phyloP scores from a whole-genome alignment of 2,797 vertebrate genomes.

The Fundulus diaphanus region DNA sequence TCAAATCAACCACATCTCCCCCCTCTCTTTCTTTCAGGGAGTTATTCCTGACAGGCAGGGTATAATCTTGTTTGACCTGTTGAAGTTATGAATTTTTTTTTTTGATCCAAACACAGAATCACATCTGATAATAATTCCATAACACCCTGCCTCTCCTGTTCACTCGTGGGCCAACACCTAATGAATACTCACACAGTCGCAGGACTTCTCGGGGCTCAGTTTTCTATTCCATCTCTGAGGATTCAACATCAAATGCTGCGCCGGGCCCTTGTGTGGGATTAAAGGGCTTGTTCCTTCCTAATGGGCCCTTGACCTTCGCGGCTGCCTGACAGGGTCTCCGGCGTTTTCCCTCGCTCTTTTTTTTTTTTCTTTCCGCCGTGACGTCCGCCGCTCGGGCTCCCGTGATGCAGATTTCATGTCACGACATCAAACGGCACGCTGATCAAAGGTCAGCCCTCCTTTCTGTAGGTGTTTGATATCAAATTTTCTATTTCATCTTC shows the following conservation, averaged over 20 bases:
- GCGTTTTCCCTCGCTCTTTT: constrained; percentile 77
- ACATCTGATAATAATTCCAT: constrained; percentile 49
- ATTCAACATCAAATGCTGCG: constrained; percentile 71
- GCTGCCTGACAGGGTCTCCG: constrained; percentile 80
- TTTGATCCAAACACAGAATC: constrained; percentile 37
- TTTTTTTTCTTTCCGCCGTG: constrained; percentile 51
- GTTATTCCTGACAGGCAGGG: constrained; percentile 6
- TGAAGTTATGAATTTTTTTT: constrained; percentile 30
- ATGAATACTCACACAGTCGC: constrained; percentile 58
- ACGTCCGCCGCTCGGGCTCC: constrained; percentile 77
- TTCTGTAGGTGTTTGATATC: constrained; percentile 91
- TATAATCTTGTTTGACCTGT: constrained; percentile 28
- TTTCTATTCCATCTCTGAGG: constrained; percentile 70
- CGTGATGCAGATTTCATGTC: constrained; percentile 92
- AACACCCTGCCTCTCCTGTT: constrained; percentile 36
- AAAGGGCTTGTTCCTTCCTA: constrained; percentile 77
- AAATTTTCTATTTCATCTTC: constrained; percentile 93
- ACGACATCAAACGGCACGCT: constrained; percentile 88
- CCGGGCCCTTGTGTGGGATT: constrained; percentile 74
- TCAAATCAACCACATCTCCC: constrained; percentile 12
- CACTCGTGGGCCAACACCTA: constrained; percentile 44
- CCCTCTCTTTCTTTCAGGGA: background rate
- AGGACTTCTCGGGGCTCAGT: constrained; percentile 61
- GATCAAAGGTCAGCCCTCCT: constrained; percentile 95
- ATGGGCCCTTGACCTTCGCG: constrained; percentile 87